Base-by-base conservation (phyloP, 2,113 vertebrate genomes). In the Eurypyga helias region DNA sequence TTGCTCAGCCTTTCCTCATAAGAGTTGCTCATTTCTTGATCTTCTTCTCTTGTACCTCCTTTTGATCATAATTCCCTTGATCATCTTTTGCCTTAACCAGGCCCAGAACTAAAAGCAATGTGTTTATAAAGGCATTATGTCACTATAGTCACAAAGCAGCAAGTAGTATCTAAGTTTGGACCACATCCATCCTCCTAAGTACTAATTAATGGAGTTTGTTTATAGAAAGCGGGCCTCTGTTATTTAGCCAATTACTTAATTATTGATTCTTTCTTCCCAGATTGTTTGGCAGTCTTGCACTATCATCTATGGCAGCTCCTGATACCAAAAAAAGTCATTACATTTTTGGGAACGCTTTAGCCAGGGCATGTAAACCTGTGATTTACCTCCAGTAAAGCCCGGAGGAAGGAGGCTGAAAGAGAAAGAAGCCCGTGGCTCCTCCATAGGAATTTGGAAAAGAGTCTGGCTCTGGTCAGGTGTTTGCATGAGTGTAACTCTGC, bases 171-270 rank as follows among this genome's bases (percentile, higher is more conserved):
- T 62, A 58, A 52, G 31, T 79, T 18, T 83, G 90, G 72, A 71
- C n/a, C 28, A 49, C 43, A 55, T 87, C 72, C 51, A 78, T 87
- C 21, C 65, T 89, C 38, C 69, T 58, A 46, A 71, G 43, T 55
- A 28, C 80, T 84, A 71, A 83, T 86, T 92, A 84, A 83, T 51
- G 57, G 58, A 64, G 24, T 58, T 90, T 96, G 60, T 90, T 96
- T 93, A 71, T 17, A 83, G 83, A 86, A 93, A 79, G 34, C 5
- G 0, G 2, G 28, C 64, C 55, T 94, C 75, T 94, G 17, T 77
- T 83, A 70, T 88, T 94, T 90, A 95, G 64, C 43, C 76, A 83
- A 62, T 93, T 86, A 92, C 23, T 77, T 93, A 80, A 78, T 92
- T 62, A 89, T 64, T 0, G 0, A 60, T 69, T 70, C 36, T 33